A percentile compares a stretch with the other conserved stretches of the same genome.
These are phyloP conservation scores for Tragulus kanchil DNA, from an alignment of 2,113 vertebrate genomes.

Conservation along the genomic window DNA sequence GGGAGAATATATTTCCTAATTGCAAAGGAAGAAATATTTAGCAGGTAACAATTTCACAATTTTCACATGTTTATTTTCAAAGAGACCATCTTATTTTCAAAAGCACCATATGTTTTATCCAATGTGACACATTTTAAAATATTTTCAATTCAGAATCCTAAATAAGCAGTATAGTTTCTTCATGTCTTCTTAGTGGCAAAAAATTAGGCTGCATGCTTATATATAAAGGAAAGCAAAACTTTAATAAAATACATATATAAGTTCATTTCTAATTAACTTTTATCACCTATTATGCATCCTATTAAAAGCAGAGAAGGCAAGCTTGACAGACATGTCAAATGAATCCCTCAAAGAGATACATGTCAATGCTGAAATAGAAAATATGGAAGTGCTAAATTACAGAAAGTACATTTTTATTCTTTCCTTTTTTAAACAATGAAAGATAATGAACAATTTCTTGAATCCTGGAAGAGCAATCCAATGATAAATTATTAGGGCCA, in stretches of 20 bases:
- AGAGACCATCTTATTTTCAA: not conserved
- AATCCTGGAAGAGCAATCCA: not conserved
- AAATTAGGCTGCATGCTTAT: not conserved
- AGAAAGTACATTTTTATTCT: slow-evolving; percentile 44
- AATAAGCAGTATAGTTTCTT: slow-evolving; percentile 32
- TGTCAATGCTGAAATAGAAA: slow-evolving; percentile 62
- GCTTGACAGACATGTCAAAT: slow-evolving; percentile 52
- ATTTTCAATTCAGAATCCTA: slow-evolving; percentile 36
- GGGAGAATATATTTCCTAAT: slow-evolving; percentile 6
- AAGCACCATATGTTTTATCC: not conserved
- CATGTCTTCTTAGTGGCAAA: slow-evolving; percentile 31
- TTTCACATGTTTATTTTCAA: slow-evolving; percentile 56
- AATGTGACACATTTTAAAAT: not conserved
- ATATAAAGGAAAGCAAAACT: slow-evolving; percentile 32
- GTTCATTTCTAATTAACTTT: slow-evolving; percentile 63
- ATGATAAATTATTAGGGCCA: not conserved
- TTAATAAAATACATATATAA: slow-evolving; percentile 13
- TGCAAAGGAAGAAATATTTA: not conserved
- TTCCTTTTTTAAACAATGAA: slow-evolving; percentile 3
- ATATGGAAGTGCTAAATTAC: slow-evolving; percentile 69
- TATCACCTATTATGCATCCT: slow-evolving; percentile 63
- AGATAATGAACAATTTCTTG: not conserved
- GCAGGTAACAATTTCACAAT: not conserved
- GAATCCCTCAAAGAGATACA: slow-evolving; percentile 59
- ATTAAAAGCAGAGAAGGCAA: slow-evolving; percentile 69